Evolutionary conservation across 2,797 vertebrate species (phyloP).

Genomic region (Sorex maritimensis): DNA sequence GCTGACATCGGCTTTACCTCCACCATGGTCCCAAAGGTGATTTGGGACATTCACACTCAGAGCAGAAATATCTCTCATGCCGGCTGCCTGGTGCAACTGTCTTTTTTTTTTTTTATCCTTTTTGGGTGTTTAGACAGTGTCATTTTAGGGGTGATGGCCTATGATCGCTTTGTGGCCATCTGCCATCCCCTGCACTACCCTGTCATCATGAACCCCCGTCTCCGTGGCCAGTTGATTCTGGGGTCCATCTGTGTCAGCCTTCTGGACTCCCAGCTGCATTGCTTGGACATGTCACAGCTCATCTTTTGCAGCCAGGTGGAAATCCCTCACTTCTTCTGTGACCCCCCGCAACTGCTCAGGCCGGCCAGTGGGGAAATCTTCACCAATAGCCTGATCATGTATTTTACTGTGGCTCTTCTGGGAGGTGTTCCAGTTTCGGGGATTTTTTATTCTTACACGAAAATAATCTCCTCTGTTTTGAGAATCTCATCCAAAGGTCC

Average conservation of each 20-base stretch:
- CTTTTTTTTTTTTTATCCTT: background rate
- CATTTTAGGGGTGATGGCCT: background rate
- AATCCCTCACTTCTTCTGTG: conserved; percentile 67
- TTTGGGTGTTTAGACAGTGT: conserved; percentile 8
- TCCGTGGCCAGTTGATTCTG: background rate
- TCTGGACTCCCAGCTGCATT: conserved; percentile 16
- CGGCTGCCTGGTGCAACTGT: conserved; percentile 27
- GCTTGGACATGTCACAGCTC: background rate
- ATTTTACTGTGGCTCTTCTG: background rate
- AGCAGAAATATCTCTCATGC: background rate
- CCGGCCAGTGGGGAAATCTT: conserved; percentile 7
- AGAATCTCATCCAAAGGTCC: conserved; percentile 20
- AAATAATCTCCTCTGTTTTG: conserved; percentile 64
- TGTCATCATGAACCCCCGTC: background rate
- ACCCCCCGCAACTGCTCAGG: conserved; percentile 45
- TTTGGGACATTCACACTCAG: background rate
- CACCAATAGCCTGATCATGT: background rate
- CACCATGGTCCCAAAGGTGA: background rate
- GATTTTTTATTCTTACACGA: conserved; percentile 79
- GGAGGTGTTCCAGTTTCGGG: background rate
- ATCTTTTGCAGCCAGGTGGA: background rate
- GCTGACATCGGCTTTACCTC: background rate
- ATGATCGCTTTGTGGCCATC: background rate
- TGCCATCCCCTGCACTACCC: background rate
- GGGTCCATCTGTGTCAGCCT: conserved; percentile 32